phyloP scores from a whole-genome alignment of 1,140 invertebrate species.

The Lasioglossum albipes region DNA sequence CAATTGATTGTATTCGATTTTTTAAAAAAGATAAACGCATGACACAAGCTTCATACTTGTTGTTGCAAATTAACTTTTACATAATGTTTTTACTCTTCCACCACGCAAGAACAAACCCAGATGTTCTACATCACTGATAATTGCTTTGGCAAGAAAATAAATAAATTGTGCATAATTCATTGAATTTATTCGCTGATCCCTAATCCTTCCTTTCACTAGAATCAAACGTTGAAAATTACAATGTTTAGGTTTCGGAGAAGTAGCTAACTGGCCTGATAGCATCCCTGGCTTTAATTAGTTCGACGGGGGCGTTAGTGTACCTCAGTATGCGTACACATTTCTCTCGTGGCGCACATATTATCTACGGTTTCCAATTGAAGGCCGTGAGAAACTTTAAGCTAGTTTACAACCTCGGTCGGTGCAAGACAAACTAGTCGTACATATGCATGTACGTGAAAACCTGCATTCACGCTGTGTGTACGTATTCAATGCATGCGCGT shows the following conservation, averaged over 20 bases:
- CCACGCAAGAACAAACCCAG: no score
- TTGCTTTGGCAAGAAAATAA: no score
- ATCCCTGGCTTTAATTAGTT: conserved; percentile 65
- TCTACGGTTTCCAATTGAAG: conserved; percentile 48
- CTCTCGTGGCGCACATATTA: conserved; percentile 54
- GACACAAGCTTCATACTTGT: no score
- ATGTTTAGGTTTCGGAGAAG: background rate
- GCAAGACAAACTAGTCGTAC: conserved; percentile 31
- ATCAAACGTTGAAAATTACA: background rate
- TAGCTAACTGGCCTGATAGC: background rate
- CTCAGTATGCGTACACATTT: conserved; percentile 57
- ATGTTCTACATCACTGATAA: no score
- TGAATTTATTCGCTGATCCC: no score
- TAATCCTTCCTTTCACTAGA: no score
- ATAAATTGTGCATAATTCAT: no score
- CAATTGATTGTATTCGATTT: no score
- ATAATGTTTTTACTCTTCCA: no score
- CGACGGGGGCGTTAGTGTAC: conserved; percentile 66
- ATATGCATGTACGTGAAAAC: conserved; percentile 62
- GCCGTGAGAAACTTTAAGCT: conserved; percentile 69
- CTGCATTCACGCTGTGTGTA: conserved; percentile 52
- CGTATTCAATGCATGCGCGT: conserved; percentile 46
- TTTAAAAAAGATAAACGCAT: no score
- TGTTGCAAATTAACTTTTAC: no score
- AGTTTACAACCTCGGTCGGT: conserved; percentile 25